Evolutionary conservation across 1,140 invertebrate species (phyloP).

Genomic region (Heliothis virescens): DNA sequence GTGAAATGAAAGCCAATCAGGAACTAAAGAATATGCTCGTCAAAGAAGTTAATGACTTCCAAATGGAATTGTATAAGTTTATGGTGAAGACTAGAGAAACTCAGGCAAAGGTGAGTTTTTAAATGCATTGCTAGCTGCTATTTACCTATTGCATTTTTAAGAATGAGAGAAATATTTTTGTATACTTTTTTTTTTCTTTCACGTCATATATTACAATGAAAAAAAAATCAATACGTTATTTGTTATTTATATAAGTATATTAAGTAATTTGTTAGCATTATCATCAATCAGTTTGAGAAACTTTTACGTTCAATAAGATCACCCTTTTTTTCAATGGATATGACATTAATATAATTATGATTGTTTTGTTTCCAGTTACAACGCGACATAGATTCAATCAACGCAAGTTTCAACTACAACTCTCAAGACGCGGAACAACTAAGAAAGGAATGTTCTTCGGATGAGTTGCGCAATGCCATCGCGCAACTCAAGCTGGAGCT

Average conservation of each 20-base stretch:
- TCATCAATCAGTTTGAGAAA: no score
- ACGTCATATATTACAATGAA: no score
- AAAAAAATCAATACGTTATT: no score
- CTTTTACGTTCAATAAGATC: no score
- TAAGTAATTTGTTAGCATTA: no score
- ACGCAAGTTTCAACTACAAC: conserved; percentile 61
- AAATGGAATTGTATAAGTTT: conserved; percentile 88
- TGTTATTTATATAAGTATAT: no score
- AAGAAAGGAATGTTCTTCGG: conserved; percentile 75
- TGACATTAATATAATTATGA: no score
- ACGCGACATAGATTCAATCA: conserved; percentile 69
- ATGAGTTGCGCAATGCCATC: conserved; percentile 77
- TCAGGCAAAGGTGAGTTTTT: conserved; percentile 79
- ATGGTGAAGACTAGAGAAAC: conserved; percentile 82
- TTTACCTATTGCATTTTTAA: not conserved
- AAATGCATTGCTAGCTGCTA: no score
- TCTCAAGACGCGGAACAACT: conserved; percentile 65
- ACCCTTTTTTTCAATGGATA: no score
- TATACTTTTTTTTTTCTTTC: no score
- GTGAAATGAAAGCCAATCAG: conserved; percentile 68
- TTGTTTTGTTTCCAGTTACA: conserved; percentile 61
- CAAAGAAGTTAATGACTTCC: conserved; percentile 88
- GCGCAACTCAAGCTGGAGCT: conserved; percentile 86
- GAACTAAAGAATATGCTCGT: conserved; percentile 81
- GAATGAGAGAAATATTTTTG: no score